Evolutionary conservation across 1,140 invertebrate genomes (phyloP).

Genomic region (Procambarus virginalis): DNA sequence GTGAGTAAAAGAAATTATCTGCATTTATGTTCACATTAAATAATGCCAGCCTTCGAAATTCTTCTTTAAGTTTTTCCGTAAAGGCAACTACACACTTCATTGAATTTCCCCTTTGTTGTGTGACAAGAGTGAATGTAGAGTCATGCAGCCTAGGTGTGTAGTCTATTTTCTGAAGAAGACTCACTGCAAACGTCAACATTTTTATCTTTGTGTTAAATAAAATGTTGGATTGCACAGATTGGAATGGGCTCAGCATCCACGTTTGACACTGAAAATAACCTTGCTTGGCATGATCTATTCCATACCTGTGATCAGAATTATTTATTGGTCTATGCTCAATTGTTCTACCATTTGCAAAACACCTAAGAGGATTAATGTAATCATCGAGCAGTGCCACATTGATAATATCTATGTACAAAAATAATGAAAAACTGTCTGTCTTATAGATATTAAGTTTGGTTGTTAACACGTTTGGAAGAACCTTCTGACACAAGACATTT

Average conservation of each 20-base stretch:
- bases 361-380: not conserved
- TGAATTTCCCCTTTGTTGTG: not conserved
- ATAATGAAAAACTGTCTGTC: not conserved
- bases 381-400: not conserved
- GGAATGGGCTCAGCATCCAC: conserved; percentile 33
- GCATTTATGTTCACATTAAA: not conserved
- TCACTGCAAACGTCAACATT: conserved; percentile 32
- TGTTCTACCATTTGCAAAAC: not conserved
- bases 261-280: conserved; percentile 37
- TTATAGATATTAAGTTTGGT: not conserved
- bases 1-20: not conserved
- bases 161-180: not conserved
- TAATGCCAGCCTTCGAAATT: not conserved
- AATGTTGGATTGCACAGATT: conserved; percentile 29
- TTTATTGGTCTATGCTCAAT: not conserved
- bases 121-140: conserved; percentile 15
- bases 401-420: not conserved
- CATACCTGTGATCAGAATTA: not conserved
- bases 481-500: conserved; percentile 32
- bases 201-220: not conserved
- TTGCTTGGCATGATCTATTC: not conserved
- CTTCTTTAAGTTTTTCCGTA: not conserved
- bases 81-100: not conserved
- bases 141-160: conserved; percentile 52
- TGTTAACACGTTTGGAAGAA: not conserved